Conservation (phyloP, 53 echinoderm and acorn worm species). For the Echinarachnius parma region DNA sequence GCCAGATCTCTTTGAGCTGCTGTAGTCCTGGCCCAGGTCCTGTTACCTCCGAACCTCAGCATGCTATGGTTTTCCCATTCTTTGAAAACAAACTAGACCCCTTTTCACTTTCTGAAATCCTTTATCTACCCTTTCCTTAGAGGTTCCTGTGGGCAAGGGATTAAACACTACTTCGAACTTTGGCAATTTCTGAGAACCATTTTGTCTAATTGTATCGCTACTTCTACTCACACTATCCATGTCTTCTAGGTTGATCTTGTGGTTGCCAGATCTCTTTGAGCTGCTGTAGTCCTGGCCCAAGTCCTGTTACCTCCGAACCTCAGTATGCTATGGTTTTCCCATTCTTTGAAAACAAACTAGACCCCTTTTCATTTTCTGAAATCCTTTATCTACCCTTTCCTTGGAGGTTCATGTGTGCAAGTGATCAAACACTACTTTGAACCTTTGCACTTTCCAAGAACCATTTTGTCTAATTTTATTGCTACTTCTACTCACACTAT, state of each 20-base stretch:
- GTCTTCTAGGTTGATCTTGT: conserved; percentile 73
- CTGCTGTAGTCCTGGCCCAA: conserved; percentile 89
- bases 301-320: conserved; percentile 91
- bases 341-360: conserved; percentile 5
- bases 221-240: conserved; percentile 68
- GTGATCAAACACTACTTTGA: no score
- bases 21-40: conserved; percentile 94
- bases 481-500: conserved; percentile 69
- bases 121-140: no score
- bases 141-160: no score
- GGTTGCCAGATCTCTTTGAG: conserved; percentile 56
- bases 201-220: no score
- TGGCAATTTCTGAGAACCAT: no score
- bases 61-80: conserved; percentile 24
- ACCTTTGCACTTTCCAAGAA: no score
- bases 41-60: conserved; percentile 89
- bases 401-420: no score
- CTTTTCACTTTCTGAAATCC: not conserved
- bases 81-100: not conserved
- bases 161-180: no score
- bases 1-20: conserved; percentile 57
- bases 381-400: no score
- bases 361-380: not conserved
- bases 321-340: conserved; percentile 38
- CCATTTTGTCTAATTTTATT: no score